Base-by-base conservation (phyloP, 2,113 vertebrate species). In the Saguinus midas region DNA sequence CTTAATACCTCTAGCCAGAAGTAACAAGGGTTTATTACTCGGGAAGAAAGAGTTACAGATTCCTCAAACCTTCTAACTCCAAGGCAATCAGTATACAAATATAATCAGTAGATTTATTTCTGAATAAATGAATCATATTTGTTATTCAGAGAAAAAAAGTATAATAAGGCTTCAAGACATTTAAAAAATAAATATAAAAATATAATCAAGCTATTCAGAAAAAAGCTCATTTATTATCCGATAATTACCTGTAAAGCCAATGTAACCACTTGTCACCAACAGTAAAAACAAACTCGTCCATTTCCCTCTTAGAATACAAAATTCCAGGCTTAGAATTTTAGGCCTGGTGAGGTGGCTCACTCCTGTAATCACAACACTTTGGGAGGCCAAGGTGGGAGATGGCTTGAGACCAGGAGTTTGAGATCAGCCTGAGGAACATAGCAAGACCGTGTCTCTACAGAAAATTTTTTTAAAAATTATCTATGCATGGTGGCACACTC, bases 281-380 rank as follows among this genome's bases (percentile, higher is more conserved):
- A 96, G 92, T 92, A 91, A 95, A 95, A 91, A 72, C 23, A 87
- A 94, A 92, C 27, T 68, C 17, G 10, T 55, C 96, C 89, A 76
- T 55, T 84, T 61, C 25, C 27, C 61, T 64, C 61, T 29, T 27
- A 89, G 37, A 97, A 81, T 16, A 80, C 13, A 96, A 79, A 91
- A 92, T 57, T 90, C 50, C 37, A 78, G 70, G 50, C 37, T 75
- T 45, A 87, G 57, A 87, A 64, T 43, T 45, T 75, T 43, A 75
- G 40, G 40, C 23, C 72, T 43, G 40, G 66, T 35, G 32, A 35
- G 35, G 35, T 8, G 25, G 58, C 58, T 61, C 58, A 61, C 58
- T 61, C 25, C 58, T 61, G 10, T 27, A 61, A 61, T 61, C 58
- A 25, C 58, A 27, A 61, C 58, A 61, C 58, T 61, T 61, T 61